These are phyloP conservation scores for Tortricodes alternella DNA, from an alignment of 2,888 invertebrate genomes.

Conservation along the genomic window DNA sequence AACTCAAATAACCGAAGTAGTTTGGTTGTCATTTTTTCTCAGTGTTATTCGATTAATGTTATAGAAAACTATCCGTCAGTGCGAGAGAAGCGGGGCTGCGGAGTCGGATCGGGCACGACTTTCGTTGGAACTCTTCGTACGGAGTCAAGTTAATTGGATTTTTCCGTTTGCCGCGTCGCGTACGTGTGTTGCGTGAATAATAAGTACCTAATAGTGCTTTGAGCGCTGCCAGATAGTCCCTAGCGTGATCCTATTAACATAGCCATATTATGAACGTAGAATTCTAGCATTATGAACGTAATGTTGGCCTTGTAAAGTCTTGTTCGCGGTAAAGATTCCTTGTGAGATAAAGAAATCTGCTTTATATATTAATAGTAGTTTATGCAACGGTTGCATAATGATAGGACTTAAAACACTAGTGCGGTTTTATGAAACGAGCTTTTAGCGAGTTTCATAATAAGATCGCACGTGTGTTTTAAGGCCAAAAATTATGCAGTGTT, in stretches of 20 bases:
- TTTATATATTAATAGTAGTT: too few species aligned
- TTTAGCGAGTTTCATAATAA: too few species aligned
- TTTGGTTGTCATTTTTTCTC: too few species aligned
- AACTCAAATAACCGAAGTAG: too few species aligned
- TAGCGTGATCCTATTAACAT: slow-evolving; percentile 14
- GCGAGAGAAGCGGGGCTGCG: slow-evolving; percentile 44
- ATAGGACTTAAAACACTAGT: too few species aligned
- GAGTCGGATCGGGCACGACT: slow-evolving; percentile 41
- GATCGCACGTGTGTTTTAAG: too few species aligned
- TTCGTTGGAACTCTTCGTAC: slow-evolving; percentile 65
- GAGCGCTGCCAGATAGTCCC: slow-evolving; percentile 25
- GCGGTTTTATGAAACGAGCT: too few species aligned
- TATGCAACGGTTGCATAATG: too few species aligned
- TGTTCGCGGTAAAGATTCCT: too few species aligned
- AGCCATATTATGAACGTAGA: not conserved
- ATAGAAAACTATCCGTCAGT: slow-evolving; percentile 71
- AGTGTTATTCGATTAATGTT: slow-evolving; percentile 66
- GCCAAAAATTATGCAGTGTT: too few species aligned
- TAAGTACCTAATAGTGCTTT: slow-evolving; percentile 66
- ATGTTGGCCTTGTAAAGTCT: too few species aligned
- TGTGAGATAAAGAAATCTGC: too few species aligned
- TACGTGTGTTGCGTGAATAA: slow-evolving; percentile 72
- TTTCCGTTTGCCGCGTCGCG: slow-evolving; percentile 72
- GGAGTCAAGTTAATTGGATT: slow-evolving; percentile 79
- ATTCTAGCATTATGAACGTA: slow-evolving; percentile 3